phyloP scores from a whole-genome alignment of 2,888 invertebrate species.

The Drosophila borealis region DNA sequence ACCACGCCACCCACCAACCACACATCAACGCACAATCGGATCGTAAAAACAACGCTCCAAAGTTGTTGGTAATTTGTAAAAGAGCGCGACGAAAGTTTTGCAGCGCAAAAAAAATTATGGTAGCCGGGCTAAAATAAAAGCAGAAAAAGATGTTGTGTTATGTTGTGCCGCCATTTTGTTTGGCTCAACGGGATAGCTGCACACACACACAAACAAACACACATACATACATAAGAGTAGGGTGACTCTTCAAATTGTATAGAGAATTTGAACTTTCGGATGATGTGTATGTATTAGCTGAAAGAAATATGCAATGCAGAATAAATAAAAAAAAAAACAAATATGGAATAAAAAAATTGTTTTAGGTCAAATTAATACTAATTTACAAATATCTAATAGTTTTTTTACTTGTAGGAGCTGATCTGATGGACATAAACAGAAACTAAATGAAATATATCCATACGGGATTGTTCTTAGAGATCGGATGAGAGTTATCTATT shows the following conservation, averaged over 20 bases:
- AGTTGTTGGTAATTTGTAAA: conserved; percentile 83
- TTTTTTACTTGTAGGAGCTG: too few species aligned
- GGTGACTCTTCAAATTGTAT: conserved; percentile 31
- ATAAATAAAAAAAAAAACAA: too few species aligned
- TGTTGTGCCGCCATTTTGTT: conserved; percentile 72
- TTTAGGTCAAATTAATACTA: too few species aligned
- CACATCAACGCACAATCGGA: conserved; percentile 58
- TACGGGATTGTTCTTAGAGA: too few species aligned
- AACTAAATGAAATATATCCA: too few species aligned
- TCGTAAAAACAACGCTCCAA: conserved; percentile 65
- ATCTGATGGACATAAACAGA: too few species aligned
- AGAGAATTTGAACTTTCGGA: background rate
- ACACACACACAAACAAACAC: background rate
- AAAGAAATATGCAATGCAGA: too few species aligned
- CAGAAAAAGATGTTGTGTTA: conserved; percentile 60
- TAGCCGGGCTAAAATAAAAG: conserved; percentile 37
- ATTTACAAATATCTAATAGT: too few species aligned
- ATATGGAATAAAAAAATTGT: too few species aligned
- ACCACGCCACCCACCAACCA: conserved; percentile 22
- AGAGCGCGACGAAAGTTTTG: conserved; percentile 83
- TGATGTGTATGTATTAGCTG: background rate
- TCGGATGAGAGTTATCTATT: too few species aligned
- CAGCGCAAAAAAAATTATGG: conserved; percentile 50
- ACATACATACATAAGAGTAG: conserved; percentile 16
- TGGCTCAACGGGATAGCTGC: conserved; percentile 38